Evolutionary conservation across 2,113 vertebrate genomes (phyloP).

Genomic region (Anhinga rufa): DNA sequence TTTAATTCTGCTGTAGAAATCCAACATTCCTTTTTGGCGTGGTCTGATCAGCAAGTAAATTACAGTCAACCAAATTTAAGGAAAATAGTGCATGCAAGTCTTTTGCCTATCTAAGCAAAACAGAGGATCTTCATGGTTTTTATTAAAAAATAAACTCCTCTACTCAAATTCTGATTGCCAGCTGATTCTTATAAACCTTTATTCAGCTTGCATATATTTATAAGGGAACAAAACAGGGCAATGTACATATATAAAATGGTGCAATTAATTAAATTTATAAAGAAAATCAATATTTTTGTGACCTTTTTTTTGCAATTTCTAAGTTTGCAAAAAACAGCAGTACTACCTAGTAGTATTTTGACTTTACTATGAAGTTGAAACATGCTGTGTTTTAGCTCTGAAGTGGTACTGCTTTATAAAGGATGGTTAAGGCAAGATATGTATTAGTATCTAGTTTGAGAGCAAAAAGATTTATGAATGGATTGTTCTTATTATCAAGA

Average conservation of each 20-base stretch:
- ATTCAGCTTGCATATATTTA: neutral
- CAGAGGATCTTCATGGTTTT: neutral
- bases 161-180: neutral
- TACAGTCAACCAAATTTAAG: neutral
- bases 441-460: neutral
- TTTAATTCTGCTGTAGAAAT: neutral
- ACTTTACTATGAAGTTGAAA: neutral
- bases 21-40: neutral
- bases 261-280: neutral
- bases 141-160: neutral
- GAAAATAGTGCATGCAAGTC: neutral
- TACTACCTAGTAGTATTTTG: neutral
- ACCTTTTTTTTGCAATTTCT: neutral
- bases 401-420: neutral
- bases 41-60: neutral
- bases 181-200: neutral
- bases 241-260: neutral
- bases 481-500: neutral
- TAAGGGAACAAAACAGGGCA: neutral
- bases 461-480: neutral
- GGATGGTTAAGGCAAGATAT: neutral
- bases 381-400: neutral
- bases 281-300: neutral
- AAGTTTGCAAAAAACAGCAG: neutral
- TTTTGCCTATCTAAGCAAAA: neutral